Conservation (phyloP, 1,140 invertebrate species). For the Pseudachorutes palmiensis region DNA sequence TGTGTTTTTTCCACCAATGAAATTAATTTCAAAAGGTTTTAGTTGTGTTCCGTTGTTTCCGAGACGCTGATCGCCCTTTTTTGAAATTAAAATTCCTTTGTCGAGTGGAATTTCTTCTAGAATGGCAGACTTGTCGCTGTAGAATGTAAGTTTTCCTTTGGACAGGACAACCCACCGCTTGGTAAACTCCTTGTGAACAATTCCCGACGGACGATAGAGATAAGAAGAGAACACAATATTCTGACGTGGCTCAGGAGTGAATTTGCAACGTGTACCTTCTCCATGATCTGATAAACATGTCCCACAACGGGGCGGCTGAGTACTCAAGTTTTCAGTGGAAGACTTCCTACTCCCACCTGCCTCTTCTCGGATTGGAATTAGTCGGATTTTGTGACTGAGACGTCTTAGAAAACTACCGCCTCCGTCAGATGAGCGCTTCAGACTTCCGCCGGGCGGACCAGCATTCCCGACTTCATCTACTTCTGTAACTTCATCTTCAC, state of each 20-base stretch:
- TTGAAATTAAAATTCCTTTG: conserved; percentile 22
- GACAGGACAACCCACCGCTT: conserved; percentile 23
- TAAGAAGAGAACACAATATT: conserved; percentile 21
- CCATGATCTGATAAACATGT: conserved; percentile 27
- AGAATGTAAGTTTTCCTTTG: conserved; percentile 29
- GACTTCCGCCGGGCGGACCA: neutral
- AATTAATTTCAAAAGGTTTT: conserved; percentile 51
- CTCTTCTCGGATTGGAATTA: conserved; percentile 29
- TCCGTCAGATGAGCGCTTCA: neutral
- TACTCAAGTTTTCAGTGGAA: neutral
- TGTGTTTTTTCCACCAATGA: conserved; percentile 42
- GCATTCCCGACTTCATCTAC: neutral
- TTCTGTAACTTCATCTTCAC: neutral
- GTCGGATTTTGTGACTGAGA: conserved; percentile 27
- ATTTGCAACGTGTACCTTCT: conserved; percentile 30
- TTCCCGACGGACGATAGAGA: conserved; percentile 26
- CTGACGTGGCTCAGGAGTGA: conserved; percentile 18
- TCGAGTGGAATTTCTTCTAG: conserved; percentile 24
- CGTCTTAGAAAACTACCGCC: conserved; percentile 24
- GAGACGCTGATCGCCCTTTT: conserved; percentile 24
- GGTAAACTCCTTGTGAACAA: conserved; percentile 31
- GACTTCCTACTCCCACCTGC: neutral
- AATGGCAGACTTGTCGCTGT: conserved; percentile 26
- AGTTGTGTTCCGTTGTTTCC: conserved; percentile 49
- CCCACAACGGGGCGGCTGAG: conserved; percentile 11